Base-by-base conservation (phyloP, 2,888 invertebrate species). In the Eupithecia dodoneata region DNA sequence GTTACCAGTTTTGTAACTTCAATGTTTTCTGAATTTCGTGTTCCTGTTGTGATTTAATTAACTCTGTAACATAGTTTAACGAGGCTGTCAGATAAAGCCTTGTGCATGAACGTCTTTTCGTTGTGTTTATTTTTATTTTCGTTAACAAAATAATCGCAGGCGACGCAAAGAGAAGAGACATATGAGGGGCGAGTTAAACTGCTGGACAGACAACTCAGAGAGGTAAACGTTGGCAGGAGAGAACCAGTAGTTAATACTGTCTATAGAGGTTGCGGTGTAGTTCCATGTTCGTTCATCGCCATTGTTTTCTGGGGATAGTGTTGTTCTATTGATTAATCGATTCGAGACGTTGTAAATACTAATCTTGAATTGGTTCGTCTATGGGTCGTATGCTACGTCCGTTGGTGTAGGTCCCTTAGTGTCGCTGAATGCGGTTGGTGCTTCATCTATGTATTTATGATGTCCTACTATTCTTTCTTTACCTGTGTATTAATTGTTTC, bases 151-250 rank as follows among this genome's bases (percentile, higher is more conserved):
- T 93, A 92, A 92, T 92, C 92, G 91, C 96, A 99, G 98, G 98
- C 99, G 89, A 98, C 98, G 91, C 97, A 98, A 96, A 98, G 98
- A 95, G 99, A 99, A 96, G 99, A 99, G 95, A 97, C 97, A 86
- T 98, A 97, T 96, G 98, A 98, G 93, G 97, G 97, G 93, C 98
- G 98, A 96, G 97, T 98, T 91, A 98, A 98, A 96, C 96, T 97
- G 90, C 96, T 98, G 96, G 97, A 97, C 95, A 97, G 97, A 94
- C 97, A 98, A 95, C 97, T 99, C 88, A 98, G 97, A 97, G 98
- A 99, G 98, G 99, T 99, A 97, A 97, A 91, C 87, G 83, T 75
- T 63, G 84, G 84, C 83, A 83, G 83, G 86, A 85, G 86, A 86
- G 76, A 80, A 83, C 80, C 82, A 84, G 91, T 93, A 93, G 92